These are phyloP conservation scores for Eupithecia pulchellata DNA, from an alignment of 2,888 invertebrate genomes.

Conservation along the genomic window DNA sequence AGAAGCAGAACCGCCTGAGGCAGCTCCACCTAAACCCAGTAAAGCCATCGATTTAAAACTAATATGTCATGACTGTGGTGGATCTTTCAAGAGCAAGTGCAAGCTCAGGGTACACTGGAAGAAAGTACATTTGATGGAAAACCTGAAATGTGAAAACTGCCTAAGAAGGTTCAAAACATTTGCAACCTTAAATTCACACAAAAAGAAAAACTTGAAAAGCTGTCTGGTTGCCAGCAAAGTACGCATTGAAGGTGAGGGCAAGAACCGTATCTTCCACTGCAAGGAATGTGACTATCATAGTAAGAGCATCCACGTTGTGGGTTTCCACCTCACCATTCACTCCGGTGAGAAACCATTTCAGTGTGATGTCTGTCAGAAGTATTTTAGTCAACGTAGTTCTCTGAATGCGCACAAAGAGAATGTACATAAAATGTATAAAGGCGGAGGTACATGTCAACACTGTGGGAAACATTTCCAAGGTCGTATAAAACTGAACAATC, in stretches of 20 bases:
- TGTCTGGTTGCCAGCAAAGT: slow-evolving; percentile 35
- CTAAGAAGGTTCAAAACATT: slow-evolving; percentile 50
- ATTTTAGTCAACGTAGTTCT: slow-evolving; percentile 64
- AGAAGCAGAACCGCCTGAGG: neutral
- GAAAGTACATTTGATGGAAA: slow-evolving; percentile 50
- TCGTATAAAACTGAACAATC: slow-evolving; percentile 59
- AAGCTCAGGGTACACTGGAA: slow-evolving; percentile 65
- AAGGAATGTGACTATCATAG: slow-evolving; percentile 65
- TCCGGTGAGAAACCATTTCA: slow-evolving; percentile 64
- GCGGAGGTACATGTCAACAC: slow-evolving; percentile 65
- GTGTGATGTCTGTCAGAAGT: slow-evolving; percentile 62
- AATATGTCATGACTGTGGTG: slow-evolving; percentile 51
- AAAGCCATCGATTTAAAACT: slow-evolving; percentile 55
- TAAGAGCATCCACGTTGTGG: slow-evolving; percentile 55
- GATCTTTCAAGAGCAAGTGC: slow-evolving; percentile 59
- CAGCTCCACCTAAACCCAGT: slow-evolving; percentile 43
- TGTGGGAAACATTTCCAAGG: slow-evolving; percentile 70
- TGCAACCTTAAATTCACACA: slow-evolving; percentile 46
- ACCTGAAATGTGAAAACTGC: slow-evolving; percentile 53
- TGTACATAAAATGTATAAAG: slow-evolving; percentile 56
- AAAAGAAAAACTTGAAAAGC: slow-evolving; percentile 30
- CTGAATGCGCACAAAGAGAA: slow-evolving; percentile 64
- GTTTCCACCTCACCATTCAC: slow-evolving; percentile 61
- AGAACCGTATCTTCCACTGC: slow-evolving; percentile 40
- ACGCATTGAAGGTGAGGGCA: slow-evolving; percentile 41